Evolutionary conservation across 2,888 invertebrate genomes (phyloP), one percentile per base, ranked within the genome.

Genomic region (Danaus chrysippus): DNA sequence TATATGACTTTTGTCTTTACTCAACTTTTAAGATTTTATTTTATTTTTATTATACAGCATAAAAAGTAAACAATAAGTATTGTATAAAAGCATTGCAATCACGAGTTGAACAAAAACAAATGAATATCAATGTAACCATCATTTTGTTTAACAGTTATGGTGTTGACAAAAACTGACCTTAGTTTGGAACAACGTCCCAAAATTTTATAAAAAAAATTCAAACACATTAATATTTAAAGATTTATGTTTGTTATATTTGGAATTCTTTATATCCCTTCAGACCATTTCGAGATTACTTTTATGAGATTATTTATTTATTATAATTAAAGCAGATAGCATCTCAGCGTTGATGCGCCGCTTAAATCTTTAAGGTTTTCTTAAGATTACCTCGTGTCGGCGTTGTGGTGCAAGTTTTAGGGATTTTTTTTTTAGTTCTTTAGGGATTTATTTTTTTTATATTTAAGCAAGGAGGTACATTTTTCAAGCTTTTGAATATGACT

Each of bases 291-390:
- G 60, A 66, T 63, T 64, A 62, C 65, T 63, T 69, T 71, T 68
- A 64, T 63, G 65, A 59, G 64, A 69, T 67, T 68, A 70, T 72
- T 73, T 72, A 73, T 73, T 72, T 73, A 73, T 73, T 72, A 67
- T 68, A 72, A 72, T 71, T 70, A 71, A 71, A 71, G 65, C 70
- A 64, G 67, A 71, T 71, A 64, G 69, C 66, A 69, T 68, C 67
- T 70, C 58, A 62, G 57, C 58, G 65, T 70, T 68, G 70, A 69
- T 70, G 67, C 59, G 61, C 60, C 64, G 62, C 67, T 69, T 68
- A 70, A 71, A 69, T 69, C 64, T 70, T 68, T 68, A 66, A 67
- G 65, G 70, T 71, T 71, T 72, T 71, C 73, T 70, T 69, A 70
- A 70, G 72, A 69, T 73, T 71, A 71, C 65, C 59, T 68, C 67